These are phyloP conservation scores for Melinopterus prodromus DNA, from an alignment of 2,888 invertebrate genomes.

Conservation along the genomic window DNA sequence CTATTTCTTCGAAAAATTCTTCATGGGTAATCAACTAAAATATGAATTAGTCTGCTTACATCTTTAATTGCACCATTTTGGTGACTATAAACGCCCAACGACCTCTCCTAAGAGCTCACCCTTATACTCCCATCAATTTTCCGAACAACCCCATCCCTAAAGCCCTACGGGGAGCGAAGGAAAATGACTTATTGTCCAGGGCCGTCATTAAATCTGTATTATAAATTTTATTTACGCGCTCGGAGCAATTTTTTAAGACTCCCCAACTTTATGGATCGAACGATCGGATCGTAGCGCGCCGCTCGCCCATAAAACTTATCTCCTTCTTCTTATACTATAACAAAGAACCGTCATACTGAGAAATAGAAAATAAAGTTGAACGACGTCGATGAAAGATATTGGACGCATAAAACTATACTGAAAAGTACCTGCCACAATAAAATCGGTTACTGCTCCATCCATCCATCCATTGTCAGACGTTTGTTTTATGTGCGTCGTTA, in stretches of 20 bases:
- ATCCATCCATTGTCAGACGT: neutral
- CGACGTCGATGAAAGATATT: neutral
- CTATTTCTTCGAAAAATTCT: too few relatives aligned
- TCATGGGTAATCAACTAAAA: too few relatives aligned
- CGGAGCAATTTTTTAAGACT: neutral
- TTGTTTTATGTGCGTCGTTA: neutral
- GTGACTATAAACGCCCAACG: too few relatives aligned
- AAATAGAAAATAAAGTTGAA: neutral
- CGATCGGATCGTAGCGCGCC: neutral
- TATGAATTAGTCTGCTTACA: too few relatives aligned
- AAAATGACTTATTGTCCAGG: neutral
- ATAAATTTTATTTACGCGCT: neutral
- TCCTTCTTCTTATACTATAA: neutral
- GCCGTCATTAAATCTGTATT: neutral
- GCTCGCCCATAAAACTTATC: neutral
- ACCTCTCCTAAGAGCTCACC: too few relatives aligned
- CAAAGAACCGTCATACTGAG: neutral
- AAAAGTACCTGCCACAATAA: conserved; percentile 4
- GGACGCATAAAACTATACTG: neutral
- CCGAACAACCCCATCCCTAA: neutral
- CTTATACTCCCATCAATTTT: neutral
- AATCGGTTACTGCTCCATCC: neutral
- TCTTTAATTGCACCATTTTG: too few relatives aligned
- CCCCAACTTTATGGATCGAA: neutral
- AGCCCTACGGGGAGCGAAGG: neutral